These are phyloP conservation scores for Melanostoma scalare DNA, from an alignment of 2,888 invertebrate genomes.

Conservation along the genomic window DNA sequence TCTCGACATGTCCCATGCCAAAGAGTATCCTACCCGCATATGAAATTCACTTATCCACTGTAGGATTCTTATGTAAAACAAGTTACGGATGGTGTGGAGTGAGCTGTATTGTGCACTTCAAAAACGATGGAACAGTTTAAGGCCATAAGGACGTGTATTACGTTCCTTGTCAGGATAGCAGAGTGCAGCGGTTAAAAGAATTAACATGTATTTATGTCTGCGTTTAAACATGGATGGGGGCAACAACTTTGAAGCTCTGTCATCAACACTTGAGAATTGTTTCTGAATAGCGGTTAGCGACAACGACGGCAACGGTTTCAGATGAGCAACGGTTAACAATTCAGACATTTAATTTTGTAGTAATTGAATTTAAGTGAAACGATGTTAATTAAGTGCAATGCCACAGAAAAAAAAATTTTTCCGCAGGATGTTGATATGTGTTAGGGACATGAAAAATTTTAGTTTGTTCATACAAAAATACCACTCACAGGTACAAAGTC, in stretches of 20 bases:
- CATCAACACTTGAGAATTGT: slow-evolving; percentile 47
- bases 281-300: slow-evolving; percentile 52
- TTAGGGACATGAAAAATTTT: no score
- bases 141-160: slow-evolving; percentile 16
- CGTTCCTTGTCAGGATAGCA: slow-evolving; percentile 32
- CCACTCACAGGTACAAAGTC: no score
- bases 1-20: background rate
- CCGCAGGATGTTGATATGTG: no score
- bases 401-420: no score
- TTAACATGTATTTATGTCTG: slow-evolving; percentile 59
- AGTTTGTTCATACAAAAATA: no score
- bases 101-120: slow-evolving; percentile 29
- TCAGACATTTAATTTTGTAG: no score
- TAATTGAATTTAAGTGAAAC: no score
- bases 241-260: slow-evolving; percentile 38
- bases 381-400: no score
- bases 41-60: slow-evolving; percentile 47
- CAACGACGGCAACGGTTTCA: background rate
- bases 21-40: slow-evolving; percentile 1
- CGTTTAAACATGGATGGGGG: slow-evolving; percentile 19
- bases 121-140: slow-evolving; percentile 44
- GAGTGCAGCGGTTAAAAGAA: slow-evolving; percentile 52
- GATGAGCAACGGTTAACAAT: no score
- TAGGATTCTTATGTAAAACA: slow-evolving; percentile 39
- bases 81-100: slow-evolving; percentile 15